Conservation (phyloP, 2,113 vertebrate genomes). For the Podarcis cretensis region DNA sequence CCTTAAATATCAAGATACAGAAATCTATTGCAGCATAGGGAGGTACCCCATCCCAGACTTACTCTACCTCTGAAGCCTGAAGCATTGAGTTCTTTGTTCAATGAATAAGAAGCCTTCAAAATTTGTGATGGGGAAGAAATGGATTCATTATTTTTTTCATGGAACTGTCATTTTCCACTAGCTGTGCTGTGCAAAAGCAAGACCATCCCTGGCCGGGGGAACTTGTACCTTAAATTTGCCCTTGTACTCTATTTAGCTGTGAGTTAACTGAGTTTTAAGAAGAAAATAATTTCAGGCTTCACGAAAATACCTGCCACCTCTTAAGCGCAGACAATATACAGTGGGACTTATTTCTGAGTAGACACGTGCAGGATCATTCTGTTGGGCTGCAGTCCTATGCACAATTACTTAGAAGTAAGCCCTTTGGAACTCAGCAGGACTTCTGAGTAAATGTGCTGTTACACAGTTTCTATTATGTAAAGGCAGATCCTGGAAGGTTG, state of each 20-base stretch:
- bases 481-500: neutral
- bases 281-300: neutral
- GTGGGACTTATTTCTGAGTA: neutral
- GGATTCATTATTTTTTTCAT: fast-evolving
- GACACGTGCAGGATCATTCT: neutral
- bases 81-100: neutral
- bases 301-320: neutral
- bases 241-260: constrained; percentile 32
- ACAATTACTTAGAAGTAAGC: neutral
- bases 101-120: neutral
- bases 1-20: neutral
- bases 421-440: neutral
- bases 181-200: neutral
- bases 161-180: neutral
- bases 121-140: neutral
- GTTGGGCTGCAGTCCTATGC: neutral
- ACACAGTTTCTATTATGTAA: neutral
- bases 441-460: neutral
- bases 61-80: neutral
- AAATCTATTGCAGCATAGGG: neutral
- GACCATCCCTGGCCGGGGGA: constrained; percentile 35
- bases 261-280: constrained; percentile 29
- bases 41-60: too few relatives aligned
- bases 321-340: neutral
- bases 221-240: constrained; percentile 10